A percentile compares a stretch with the other conserved stretches of the same genome.
These are phyloP conservation scores for Antheraea yamamai DNA, from an alignment of 2,888 invertebrate genomes.

Conservation along the genomic window DNA sequence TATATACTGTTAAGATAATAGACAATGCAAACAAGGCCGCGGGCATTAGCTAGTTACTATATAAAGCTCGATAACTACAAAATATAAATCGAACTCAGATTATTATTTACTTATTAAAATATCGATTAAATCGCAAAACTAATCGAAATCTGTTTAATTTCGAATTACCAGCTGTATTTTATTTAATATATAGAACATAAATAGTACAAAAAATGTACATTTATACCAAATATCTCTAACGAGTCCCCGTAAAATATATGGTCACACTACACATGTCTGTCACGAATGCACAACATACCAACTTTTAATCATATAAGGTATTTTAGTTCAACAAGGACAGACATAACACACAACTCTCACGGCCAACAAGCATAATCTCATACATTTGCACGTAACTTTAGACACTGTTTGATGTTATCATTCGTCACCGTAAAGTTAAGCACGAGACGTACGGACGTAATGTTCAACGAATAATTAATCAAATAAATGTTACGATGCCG, in stretches of 20 bases:
- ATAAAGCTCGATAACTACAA: too few relatives aligned
- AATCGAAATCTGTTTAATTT: too few relatives aligned
- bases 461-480: neutral
- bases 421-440: slow-evolving; percentile 22
- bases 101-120: too few relatives aligned
- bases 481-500: neutral
- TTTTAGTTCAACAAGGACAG: slow-evolving; percentile 14
- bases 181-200: too few relatives aligned
- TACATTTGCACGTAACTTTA: slow-evolving; percentile 26
- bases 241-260: neutral
- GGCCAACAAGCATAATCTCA: slow-evolving; percentile 32
- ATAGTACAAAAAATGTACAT: too few relatives aligned
- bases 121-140: too few relatives aligned
- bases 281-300: neutral
- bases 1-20: too few relatives aligned
- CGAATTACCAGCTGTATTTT: too few relatives aligned
- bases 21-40: too few relatives aligned
- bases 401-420: slow-evolving; percentile 24
- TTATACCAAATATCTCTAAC: neutral
- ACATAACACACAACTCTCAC: slow-evolving; percentile 35
- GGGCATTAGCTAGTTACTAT: too few relatives aligned
- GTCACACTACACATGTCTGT: neutral
- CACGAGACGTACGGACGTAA: slow-evolving; percentile 28
- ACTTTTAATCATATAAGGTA: slow-evolving; percentile 6
- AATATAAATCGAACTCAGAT: too few relatives aligned